These are phyloP conservation scores for Dreissena rostriformis DNA, from an alignment of 1,140 invertebrate species.

Conservation along the genomic window DNA sequence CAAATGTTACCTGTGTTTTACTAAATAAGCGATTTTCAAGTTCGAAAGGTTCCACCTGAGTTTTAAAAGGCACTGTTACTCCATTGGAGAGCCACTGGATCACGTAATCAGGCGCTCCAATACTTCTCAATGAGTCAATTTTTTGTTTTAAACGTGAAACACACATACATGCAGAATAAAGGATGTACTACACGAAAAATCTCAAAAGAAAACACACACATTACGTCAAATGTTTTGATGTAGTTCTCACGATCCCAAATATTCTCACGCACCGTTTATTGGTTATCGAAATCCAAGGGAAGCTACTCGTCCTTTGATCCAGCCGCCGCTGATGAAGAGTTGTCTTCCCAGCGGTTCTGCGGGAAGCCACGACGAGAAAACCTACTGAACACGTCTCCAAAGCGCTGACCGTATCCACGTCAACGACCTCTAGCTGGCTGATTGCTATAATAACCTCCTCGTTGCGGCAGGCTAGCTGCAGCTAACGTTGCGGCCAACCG, in stretches of 20 bases:
- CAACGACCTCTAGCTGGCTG: not conserved
- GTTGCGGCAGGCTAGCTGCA: not conserved
- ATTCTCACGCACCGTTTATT: no score
- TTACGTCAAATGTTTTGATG: no score
- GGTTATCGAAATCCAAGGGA: no score
- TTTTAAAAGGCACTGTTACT: slow-evolving; percentile 17
- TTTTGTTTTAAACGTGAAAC: no score
- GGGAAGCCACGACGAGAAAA: slow-evolving; percentile 4
- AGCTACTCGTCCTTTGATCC: not conserved
- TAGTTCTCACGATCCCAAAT: no score
- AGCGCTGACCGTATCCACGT: slow-evolving; percentile 2
- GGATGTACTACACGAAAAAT: no score
- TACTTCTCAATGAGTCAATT: not conserved
- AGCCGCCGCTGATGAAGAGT: not conserved
- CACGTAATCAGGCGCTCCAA: slow-evolving; percentile 6
- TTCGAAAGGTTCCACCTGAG: not conserved
- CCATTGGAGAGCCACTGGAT: slow-evolving; percentile 34
- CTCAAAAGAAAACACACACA: no score
- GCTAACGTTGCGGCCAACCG: slow-evolving; percentile 18
- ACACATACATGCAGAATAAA: no score
- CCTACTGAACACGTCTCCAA: not conserved
- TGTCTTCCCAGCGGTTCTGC: not conserved
- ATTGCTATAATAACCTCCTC: no score
- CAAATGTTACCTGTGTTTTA: slow-evolving; percentile 17
- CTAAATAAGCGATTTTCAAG: slow-evolving; percentile 15